A percentile compares a stretch with the other conserved stretches of the same genome.
These are phyloP conservation scores for Zaprionus capensis DNA, from an alignment of 1,140 invertebrate genomes.

Conservation along the genomic window DNA sequence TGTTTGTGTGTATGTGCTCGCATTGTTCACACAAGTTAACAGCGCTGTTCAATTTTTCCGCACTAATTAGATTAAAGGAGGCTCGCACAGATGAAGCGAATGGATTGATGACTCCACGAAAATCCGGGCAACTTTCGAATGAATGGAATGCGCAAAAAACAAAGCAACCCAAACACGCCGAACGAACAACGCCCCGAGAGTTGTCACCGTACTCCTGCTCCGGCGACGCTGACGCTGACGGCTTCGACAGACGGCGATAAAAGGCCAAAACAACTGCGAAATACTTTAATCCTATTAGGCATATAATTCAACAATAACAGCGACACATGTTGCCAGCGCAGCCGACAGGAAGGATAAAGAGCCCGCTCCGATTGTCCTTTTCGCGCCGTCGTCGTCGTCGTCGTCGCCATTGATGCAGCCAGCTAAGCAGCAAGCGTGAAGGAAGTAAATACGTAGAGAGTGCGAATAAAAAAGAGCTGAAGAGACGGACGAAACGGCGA, in stretches of 20 bases:
- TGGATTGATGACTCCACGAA: slow-evolving; percentile 45
- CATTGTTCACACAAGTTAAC: slow-evolving; percentile 70
- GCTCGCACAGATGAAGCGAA: slow-evolving; percentile 46
- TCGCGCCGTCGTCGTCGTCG: slow-evolving; percentile 27
- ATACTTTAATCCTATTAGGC: slow-evolving; percentile 82
- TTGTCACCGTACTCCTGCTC: slow-evolving; percentile 56
- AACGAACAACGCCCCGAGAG: slow-evolving; percentile 38
- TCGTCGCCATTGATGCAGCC: slow-evolving; percentile 1
- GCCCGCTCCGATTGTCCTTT: slow-evolving; percentile 73
- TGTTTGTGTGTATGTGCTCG: slow-evolving; percentile 23
- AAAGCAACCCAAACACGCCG: slow-evolving; percentile 23
- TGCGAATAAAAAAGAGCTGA: slow-evolving; percentile 10
- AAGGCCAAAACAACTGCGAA: slow-evolving; percentile 71
- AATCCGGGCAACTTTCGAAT: slow-evolving; percentile 26
- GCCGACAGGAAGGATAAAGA: slow-evolving; percentile 78
- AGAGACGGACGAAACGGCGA: not conserved
- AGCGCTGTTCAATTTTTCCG: slow-evolving; percentile 75
- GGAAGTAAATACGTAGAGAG: not conserved
- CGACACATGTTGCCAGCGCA: slow-evolving; percentile 75
- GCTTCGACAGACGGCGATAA: slow-evolving; percentile 67
- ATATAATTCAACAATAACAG: slow-evolving; percentile 79
- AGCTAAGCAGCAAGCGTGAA: not conserved
- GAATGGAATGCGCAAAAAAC: slow-evolving; percentile 41
- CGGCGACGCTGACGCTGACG: not conserved
- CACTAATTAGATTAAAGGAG: slow-evolving; percentile 80